Evolutionary conservation across 92 coral and sea anemone species (phyloP), one percentile per base, ranked within the genome.

Genomic region (Siderastrea siderea): DNA sequence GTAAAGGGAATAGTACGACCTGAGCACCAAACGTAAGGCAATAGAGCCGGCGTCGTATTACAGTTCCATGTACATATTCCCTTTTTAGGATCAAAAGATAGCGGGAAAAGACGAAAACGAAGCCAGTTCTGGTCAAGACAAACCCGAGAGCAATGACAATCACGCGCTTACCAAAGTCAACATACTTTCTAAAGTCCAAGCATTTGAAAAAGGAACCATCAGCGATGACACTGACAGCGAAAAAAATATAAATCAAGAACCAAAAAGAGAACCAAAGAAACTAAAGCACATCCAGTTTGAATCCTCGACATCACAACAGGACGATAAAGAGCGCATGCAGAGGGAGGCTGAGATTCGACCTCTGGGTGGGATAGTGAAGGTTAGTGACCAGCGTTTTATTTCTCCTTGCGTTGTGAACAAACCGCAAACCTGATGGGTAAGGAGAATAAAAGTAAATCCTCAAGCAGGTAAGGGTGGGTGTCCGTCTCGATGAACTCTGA

Each of bases 341-440:
- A 45, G 84, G 14, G 84, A 68, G 19, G 64, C 71, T 2, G 84
- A 67, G 75, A 80, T 80, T 3, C 26, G 84, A 67, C 84, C 84
- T 17, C 75, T 80, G 12, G 84, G 84, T 5, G 84, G 84, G 5
- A 65, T 79, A 2, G 61, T 54, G 1, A 80, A 53, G 75, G 84
- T 80, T 1, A 6, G 66, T 13, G 19, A 14, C 11, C 50, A 45
- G 44, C 48, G 16, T 17, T 5, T 71, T 10, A 53, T 53, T 53
- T 53, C 5, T 53, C 57, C 57, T 53, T 53, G 57, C 57, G 10
- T 53, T 9, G 10, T 53, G 57, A 53, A 53, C 0, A 53, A 53
- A 53, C 10, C 10, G 10, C 10, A 0, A 26, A 26, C 0, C 38
- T 26, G 38, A 26, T 26, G 38, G 38, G 38, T 26, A 26, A 26